Evolutionary conservation across 2,113 vertebrate species (phyloP), one percentile per base, ranked within the genome.

Genomic region (Lepidothrix coronata): DNA sequence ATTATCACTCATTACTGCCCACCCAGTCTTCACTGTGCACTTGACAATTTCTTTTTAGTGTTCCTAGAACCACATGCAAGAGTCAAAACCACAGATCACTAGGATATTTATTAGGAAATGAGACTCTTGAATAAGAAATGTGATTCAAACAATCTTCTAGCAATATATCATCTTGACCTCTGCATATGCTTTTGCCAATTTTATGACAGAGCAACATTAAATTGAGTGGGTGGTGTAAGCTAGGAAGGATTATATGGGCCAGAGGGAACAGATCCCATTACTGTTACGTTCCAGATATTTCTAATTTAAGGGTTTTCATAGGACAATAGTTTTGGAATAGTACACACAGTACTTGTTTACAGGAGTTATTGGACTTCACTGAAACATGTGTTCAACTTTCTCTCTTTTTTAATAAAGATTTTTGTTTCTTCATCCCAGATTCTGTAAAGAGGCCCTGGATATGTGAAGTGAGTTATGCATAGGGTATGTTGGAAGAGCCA

Each of bases 141-240:
- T 76, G 89, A 95, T 96, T 96, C 78, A 80, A 51, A 88, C 63
- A 77, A 39, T 89, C 80, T 95, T 91, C 44, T 85, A 82, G 78
- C 88, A 96, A 72, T 97, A 89, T 96, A 95, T 95, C 92, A 80
- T 94, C 62, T 88, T 89, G 87, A 93, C 85, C 81, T 91, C 81
- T 94, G 71, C n/a, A 35, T 83, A 82, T 55, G 22, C 62, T 94
- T 88, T 82, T 94, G 93, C 91, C 94, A 94, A 68, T 76, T 97
- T 96, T 97, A 85, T 95, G 93, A 88, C 44, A 81, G 63, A 94
- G 51, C 63, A 85, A 73, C 16, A 2, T 96, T 95, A 90, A 95
- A 85, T 90, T 93, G 94, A 88, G 85, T 96, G 95, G 89, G 88
- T 83, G 91, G 91, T 95, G 81, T 96, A 94, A 97, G 74, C 85